Evolutionary conservation across 2,888 invertebrate species (phyloP).

Genomic region (Hoplodrina blanda): DNA sequence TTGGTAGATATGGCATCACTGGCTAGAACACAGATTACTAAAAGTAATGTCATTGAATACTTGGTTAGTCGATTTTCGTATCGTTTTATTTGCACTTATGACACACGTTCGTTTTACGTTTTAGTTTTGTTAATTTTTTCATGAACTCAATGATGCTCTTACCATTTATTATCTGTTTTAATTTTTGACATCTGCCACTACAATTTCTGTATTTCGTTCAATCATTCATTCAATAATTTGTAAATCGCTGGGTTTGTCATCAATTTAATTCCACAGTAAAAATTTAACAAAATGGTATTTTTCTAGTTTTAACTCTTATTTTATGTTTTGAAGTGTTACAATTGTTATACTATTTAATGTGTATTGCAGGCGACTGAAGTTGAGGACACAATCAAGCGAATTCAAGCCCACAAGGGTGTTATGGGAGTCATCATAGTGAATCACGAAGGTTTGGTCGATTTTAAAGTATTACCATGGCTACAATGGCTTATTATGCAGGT

Average conservation of each 20-base stretch:
- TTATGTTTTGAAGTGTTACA: constrained; percentile 1
- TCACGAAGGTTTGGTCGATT: constrained; percentile 95
- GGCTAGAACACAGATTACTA: constrained; percentile 45
- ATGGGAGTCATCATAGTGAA: constrained; percentile 99
- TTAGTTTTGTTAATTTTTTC: not conserved
- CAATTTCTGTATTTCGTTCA: not conserved
- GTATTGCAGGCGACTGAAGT: constrained; percentile 94
- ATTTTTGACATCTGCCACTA: constrained; percentile 26
- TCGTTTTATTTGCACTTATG: not conserved
- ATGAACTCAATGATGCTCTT: too few species aligned
- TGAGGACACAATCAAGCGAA: constrained; percentile 99
- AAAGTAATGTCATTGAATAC: constrained; percentile 42
- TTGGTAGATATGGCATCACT: too few species aligned
- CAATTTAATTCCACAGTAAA: constrained; percentile 24
- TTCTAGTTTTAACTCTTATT: not conserved
- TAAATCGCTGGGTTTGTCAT: constrained; percentile 53
- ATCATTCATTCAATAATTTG: constrained; percentile 9
- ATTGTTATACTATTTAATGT: constrained; percentile 25
- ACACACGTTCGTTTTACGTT: not conserved
- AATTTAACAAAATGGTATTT: constrained; percentile 57
- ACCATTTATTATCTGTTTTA: constrained; percentile 10
- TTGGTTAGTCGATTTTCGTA: constrained; percentile 13
- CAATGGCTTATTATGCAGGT: constrained; percentile 35
- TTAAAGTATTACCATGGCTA: constrained; percentile 68
- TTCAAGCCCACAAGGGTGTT: constrained; percentile 99